Percentiles rank a stretch among this genome's conserved stretches.
Evolutionary conservation across 2,113 vertebrate species (phyloP).

Genomic region (Butorides virescens): DNA sequence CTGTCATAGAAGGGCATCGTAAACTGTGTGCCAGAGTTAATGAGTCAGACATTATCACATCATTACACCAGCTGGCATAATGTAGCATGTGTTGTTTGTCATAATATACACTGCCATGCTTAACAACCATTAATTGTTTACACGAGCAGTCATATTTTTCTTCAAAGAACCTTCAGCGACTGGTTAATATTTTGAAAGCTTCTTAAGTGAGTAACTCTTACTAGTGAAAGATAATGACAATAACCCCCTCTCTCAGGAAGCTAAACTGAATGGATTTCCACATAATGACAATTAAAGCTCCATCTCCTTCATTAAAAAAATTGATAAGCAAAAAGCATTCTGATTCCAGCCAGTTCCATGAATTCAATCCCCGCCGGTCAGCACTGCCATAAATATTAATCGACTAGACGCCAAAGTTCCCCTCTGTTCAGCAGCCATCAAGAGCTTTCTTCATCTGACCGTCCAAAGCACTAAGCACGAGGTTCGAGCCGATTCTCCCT

Average conservation of each 20-base stretch:
- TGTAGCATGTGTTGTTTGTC: constrained; percentile 98
- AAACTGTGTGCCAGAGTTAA: constrained; percentile 98
- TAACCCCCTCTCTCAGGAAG: background rate
- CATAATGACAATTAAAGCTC: background rate
- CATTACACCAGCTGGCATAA: constrained; percentile 97
- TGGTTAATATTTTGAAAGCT: constrained; percentile 79
- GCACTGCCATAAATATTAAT: background rate
- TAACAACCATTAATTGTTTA: constrained; percentile 94
- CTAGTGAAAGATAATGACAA: constrained; percentile 40
- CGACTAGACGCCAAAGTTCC: background rate
- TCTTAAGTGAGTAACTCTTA: constrained; percentile 67
- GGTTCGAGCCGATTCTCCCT: background rate
- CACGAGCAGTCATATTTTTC: constrained; percentile 83
- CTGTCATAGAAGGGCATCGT: constrained; percentile 94
- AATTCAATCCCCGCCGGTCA: background rate
- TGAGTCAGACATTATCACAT: constrained; percentile 98
- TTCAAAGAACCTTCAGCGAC: constrained; percentile 82
- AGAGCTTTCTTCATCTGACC: background rate
- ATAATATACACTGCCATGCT: constrained; percentile 95
- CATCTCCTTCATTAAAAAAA: background rate
- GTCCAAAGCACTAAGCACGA: background rate
- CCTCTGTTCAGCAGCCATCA: background rate
- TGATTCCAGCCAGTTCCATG: background rate
- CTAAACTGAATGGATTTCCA: background rate
- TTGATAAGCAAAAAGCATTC: background rate